Conservation (phyloP, 2,113 vertebrate species). For the Pterophyllum scalare region DNA sequence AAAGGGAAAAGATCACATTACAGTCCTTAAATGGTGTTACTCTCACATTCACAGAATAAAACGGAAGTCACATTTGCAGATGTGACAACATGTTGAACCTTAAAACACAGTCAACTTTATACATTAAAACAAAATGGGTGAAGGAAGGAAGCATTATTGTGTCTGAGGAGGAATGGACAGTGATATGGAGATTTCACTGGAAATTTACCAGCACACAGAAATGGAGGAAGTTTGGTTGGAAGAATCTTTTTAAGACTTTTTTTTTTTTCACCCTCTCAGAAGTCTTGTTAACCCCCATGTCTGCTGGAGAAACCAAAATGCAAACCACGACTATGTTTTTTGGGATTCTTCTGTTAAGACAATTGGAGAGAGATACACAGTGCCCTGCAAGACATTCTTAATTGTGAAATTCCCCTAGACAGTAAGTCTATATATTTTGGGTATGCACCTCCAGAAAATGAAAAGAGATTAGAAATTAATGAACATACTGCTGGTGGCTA, state of each 20-base stretch:
- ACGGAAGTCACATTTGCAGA: too few species aligned
- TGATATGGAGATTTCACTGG: too few species aligned
- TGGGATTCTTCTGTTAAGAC: not conserved
- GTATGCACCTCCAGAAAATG: fast-evolving
- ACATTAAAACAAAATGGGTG: too few species aligned
- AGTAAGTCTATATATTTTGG: not conserved
- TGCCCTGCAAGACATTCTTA: not conserved
- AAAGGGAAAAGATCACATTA: too few species aligned
- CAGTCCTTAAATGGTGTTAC: too few species aligned
- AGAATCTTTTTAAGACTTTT: not conserved
- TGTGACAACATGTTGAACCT: too few species aligned
- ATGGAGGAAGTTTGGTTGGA: not conserved
- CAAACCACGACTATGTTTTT: not conserved
- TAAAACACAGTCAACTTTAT: too few species aligned
- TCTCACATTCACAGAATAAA: too few species aligned
- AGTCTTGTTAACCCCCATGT: not conserved
- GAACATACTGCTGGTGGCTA: not conserved
- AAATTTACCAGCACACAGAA: too few species aligned
- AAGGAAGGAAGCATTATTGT: too few species aligned
- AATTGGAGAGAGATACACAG: not conserved
- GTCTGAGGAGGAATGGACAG: too few species aligned
- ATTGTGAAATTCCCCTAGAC: not conserved
- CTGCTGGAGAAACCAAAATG: not conserved
- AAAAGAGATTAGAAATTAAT: not conserved
- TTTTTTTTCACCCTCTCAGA: not conserved